Conservation (phyloP, 2,888 invertebrate species). For the Himalopsyche japonica region DNA sequence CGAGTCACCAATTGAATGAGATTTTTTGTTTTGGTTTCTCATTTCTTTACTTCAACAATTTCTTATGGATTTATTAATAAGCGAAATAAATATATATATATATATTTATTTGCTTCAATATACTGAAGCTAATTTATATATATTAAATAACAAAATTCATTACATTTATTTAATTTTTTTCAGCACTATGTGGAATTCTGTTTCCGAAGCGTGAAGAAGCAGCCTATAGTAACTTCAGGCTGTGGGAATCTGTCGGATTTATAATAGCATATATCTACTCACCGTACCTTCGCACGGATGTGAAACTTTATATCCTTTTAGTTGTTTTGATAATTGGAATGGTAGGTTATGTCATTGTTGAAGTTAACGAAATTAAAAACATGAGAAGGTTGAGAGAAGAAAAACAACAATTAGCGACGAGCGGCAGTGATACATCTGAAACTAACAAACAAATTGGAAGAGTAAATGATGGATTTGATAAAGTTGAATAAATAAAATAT, state of each 20-base stretch:
- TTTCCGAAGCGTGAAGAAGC: slow-evolving; percentile 67
- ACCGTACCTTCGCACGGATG: slow-evolving; percentile 55
- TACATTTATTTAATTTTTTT: not conserved
- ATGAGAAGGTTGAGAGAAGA: slow-evolving; percentile 42
- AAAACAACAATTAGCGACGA: slow-evolving; percentile 15
- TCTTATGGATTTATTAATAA: too few species aligned
- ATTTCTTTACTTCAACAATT: too few species aligned
- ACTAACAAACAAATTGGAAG: slow-evolving; percentile 50
- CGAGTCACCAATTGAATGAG: too few species aligned
- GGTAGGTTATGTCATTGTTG: slow-evolving; percentile 56
- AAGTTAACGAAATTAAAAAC: slow-evolving; percentile 46
- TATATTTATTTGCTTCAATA: too few species aligned
- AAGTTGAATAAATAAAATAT: not conserved
- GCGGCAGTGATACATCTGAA: slow-evolving; percentile 47
- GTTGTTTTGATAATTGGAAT: slow-evolving; percentile 57
- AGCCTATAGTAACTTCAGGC: slow-evolving; percentile 70
- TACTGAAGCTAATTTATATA: too few species aligned
- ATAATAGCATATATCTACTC: slow-evolving; percentile 66
- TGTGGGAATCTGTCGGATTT: slow-evolving; percentile 71
- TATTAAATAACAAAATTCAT: too few species aligned
- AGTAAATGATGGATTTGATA: slow-evolving; percentile 7
- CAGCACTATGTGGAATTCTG: slow-evolving; percentile 67
- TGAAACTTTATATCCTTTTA: slow-evolving; percentile 60
- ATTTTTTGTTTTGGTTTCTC: too few species aligned
- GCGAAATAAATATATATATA: too few species aligned